Conservation (phyloP, 1,140 invertebrate genomes). For the Saccostrea echinata region DNA sequence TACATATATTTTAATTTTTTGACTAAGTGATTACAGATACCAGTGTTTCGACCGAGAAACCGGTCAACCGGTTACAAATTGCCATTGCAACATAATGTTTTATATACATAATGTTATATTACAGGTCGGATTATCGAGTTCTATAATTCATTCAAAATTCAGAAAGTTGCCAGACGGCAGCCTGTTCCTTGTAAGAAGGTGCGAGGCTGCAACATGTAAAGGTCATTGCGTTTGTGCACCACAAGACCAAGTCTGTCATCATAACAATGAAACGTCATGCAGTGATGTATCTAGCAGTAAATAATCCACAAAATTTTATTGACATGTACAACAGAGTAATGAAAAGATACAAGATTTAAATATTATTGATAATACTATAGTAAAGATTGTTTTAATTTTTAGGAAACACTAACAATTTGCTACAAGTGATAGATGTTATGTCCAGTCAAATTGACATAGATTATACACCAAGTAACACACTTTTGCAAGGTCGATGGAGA, state of each 20-base stretch:
- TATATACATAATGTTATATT: no score
- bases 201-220: conserved; percentile 55
- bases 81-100: no score
- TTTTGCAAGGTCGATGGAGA: conserved; percentile 23
- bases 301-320: background rate
- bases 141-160: conserved; percentile 56
- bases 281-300: conserved; percentile 14
- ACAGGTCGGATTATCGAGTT: conserved; percentile 59
- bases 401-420: conserved; percentile 44
- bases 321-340: background rate
- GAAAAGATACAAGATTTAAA: no score
- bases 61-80: no score
- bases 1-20: no score
- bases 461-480: conserved; percentile 39
- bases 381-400: background rate
- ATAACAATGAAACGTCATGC: conserved; percentile 9
- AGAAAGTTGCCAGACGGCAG: conserved; percentile 40
- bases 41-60: no score
- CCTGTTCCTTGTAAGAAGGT: conserved; percentile 54
- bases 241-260: conserved; percentile 54
- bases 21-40: no score
- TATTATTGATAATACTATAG: no score
- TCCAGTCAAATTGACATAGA: conserved; percentile 1
- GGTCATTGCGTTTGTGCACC: conserved; percentile 61
- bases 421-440: conserved; percentile 30